A percentile compares a stretch with the other conserved stretches of the same genome.
Conservation (phyloP, 2,797 vertebrate genomes). For the Parambassis ranga region DNA sequence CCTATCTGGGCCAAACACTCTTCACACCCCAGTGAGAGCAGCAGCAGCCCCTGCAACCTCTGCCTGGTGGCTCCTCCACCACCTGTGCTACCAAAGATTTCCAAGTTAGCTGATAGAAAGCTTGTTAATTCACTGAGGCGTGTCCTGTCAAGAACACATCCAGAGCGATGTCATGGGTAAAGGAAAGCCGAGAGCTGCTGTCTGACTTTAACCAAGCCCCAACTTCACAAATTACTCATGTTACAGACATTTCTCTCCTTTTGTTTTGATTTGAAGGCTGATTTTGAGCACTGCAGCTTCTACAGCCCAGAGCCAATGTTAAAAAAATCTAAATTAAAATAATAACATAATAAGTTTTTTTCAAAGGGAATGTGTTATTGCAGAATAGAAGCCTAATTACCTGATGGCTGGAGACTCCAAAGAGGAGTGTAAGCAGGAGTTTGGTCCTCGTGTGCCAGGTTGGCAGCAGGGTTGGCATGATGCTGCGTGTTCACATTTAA, state of each 20-base stretch:
- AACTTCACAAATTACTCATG: no score
- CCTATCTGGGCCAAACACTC: neutral
- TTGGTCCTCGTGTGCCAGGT: slow-evolving; percentile 36
- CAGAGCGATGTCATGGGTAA: neutral
- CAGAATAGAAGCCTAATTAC: slow-evolving; percentile 39
- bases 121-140: neutral
- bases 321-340: neutral
- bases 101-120: slow-evolving; percentile 1
- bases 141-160: slow-evolving; percentile 3
- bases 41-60: slow-evolving; percentile 12
- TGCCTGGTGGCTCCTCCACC: neutral
- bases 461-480: slow-evolving; percentile 58
- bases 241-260: no score
- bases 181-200: neutral
- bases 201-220: neutral
- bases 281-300: no score
- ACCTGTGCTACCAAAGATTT: slow-evolving; percentile 5
- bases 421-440: slow-evolving; percentile 44
- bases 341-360: neutral
- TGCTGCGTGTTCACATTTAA: slow-evolving; percentile 56
- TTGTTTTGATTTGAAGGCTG: no score
- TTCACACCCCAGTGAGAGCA: slow-evolving; percentile 12
- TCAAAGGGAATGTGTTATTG: neutral
- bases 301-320: neutral
- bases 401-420: slow-evolving; percentile 48